These are phyloP conservation scores for Halocynthia aurantium DNA, from an alignment of 23 tunicate species.

Conservation along the genomic window DNA sequence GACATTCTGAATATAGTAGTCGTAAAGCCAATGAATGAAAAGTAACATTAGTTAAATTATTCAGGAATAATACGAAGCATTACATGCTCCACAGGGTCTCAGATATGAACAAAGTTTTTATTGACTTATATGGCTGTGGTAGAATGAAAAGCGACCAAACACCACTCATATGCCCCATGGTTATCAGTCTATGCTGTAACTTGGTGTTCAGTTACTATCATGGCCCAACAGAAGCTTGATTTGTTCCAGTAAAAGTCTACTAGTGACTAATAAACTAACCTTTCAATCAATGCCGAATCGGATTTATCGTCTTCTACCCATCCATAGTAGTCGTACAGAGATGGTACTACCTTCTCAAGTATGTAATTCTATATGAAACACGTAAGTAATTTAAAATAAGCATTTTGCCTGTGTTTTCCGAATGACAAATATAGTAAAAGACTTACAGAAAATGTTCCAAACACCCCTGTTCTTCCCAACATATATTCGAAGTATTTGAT, in stretches of 20 bases:
- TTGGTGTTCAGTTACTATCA: no score
- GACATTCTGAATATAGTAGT: conserved; percentile 21
- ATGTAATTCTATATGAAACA: conserved; percentile 25
- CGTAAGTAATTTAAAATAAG: not conserved
- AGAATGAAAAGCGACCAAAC: no score
- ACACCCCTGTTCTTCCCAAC: conserved; percentile 47
- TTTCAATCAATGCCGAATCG: conserved; percentile 33
- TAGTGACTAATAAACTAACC: conserved; percentile 15
- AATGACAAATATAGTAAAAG: not conserved
- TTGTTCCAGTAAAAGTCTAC: no score
- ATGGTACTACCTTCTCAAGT: conserved; percentile 42
- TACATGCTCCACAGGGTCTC: no score
- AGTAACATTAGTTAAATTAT: no score
- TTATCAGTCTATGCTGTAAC: no score
- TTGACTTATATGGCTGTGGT: no score
- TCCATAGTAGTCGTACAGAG: conserved; percentile 44
- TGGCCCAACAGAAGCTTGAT: no score
- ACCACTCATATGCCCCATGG: no score
- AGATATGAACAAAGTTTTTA: no score
- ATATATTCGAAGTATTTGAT: conserved; percentile 51
- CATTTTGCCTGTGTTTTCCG: not conserved
- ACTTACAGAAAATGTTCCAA: conserved; percentile 72
- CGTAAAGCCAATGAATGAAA: no score
- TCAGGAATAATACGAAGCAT: no score
- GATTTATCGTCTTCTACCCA: conserved; percentile 58